Evolutionary conservation across 2,797 vertebrate genomes (phyloP).

Genomic region (Thamnophis elegans): DNA sequence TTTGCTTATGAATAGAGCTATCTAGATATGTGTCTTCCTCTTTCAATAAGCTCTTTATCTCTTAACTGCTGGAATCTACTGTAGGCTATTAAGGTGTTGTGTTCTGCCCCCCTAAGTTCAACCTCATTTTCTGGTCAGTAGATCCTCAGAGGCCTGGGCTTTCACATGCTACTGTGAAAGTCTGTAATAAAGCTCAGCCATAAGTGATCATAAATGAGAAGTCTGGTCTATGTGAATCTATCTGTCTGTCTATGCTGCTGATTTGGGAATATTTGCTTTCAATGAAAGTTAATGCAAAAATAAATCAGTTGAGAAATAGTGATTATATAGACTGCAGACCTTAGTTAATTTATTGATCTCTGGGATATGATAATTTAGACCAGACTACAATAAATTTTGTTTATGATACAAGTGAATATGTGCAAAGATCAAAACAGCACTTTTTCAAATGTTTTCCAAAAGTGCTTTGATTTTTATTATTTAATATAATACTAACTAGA

Average conservation of each 20-base stretch:
- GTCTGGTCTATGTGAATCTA: neutral
- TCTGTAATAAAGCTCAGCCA: neutral
- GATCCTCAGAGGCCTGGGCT: neutral
- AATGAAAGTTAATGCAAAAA: neutral
- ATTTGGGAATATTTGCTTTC: neutral
- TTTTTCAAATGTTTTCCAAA: conserved; percentile 10
- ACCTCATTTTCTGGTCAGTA: neutral
- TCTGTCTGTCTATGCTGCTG: neutral
- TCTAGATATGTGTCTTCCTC: too few relatives aligned
- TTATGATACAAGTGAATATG: neutral
- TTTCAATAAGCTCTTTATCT: too few relatives aligned
- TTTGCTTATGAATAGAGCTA: too few relatives aligned
- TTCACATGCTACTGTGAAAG: neutral
- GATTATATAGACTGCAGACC: neutral
- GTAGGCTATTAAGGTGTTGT: too few relatives aligned
- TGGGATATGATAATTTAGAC: neutral
- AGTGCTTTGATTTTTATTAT: conserved; percentile 16
- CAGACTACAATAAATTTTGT: neutral
- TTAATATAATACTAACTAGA: conserved; percentile 12
- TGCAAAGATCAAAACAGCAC: neutral
- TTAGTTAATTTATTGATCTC: neutral
- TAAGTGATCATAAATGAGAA: neutral
- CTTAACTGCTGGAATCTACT: too few relatives aligned
- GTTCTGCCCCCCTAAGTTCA: neutral
- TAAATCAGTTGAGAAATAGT: neutral